Base-by-base conservation (phyloP, 2,797 vertebrate species). In the Perodicticus potto region DNA sequence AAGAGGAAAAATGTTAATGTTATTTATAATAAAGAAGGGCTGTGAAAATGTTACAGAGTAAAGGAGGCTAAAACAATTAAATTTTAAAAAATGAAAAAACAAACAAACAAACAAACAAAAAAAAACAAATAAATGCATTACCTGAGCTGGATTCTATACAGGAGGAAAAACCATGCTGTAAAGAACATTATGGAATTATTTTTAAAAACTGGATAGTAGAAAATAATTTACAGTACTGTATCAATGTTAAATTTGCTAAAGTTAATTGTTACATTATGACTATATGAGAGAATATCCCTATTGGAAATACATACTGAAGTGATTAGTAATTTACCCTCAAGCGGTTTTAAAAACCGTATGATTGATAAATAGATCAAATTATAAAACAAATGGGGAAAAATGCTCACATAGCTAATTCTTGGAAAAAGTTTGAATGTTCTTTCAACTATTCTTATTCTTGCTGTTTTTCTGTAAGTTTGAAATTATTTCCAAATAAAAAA, bases 401-500 rank as follows among this genome's bases (percentile, higher is more conserved):
- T 84, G 0, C 91, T 92, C 59, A 70, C 17, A 65, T 12, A 81
- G 17, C 5, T 85, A 65, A 92, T 86, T 88, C 5, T 43, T 13
- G 49, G 3, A 5, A 76, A 84, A 88, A 89, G 8, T 55, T 37
- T 45, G 20, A 85, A n/a, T 45, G 27, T 19, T 45, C 37, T 90
- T 95, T 63, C 29, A 86, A 61, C 9, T 69, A 34, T 86, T 86
- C 93, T 69, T 19, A 59, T 77, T 70, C 27, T 86, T 93, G 4
- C 1, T 40, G 74, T 80, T 88, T 77, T 72, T n/a, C 55, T 67
- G 3, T 72, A 69, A 91, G 22, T 86, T 84, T 80, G 16, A 88
- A 95, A 87, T 72, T 49, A 84, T 90, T 92, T 93, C 12, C 55
- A 93, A 92, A 45, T 59, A 77, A 59, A 69, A 88, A 61, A 4